These are phyloP conservation scores for Cygnus olor DNA, from an alignment of 2,797 vertebrate species.

Conservation along the genomic window DNA sequence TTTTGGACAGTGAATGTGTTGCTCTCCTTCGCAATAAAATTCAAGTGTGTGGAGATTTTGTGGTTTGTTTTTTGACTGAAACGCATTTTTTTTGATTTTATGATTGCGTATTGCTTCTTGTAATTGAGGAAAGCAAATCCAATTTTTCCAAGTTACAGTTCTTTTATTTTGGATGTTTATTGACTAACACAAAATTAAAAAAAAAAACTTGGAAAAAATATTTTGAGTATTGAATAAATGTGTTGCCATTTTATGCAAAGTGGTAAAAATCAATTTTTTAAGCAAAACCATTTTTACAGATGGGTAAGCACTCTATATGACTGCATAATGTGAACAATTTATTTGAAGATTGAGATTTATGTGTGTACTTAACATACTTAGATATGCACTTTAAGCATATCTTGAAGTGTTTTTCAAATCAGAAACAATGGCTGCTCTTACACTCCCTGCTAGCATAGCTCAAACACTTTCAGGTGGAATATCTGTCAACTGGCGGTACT, in stretches of 20 bases:
- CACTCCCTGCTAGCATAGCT: background rate
- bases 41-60: background rate
- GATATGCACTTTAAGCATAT: background rate
- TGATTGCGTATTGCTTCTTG: background rate
- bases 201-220: background rate
- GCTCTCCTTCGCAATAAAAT: background rate
- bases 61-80: background rate
- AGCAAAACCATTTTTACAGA: background rate
- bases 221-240: background rate
- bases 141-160: rapidly evolving
- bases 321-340: constrained; percentile 8
- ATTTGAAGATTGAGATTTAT: background rate
- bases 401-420: background rate
- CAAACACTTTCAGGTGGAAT: rapidly evolving
- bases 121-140: background rate
- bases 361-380: background rate
- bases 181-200: background rate
- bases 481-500: background rate
- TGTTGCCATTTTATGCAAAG: background rate
- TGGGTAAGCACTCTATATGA: background rate
- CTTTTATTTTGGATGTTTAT: background rate
- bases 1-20: background rate
- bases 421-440: background rate
- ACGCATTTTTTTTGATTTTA: background rate
- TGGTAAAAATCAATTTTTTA: background rate